Base-by-base conservation (phyloP, 1,140 invertebrate genomes). In the Cotesia glomerata region DNA sequence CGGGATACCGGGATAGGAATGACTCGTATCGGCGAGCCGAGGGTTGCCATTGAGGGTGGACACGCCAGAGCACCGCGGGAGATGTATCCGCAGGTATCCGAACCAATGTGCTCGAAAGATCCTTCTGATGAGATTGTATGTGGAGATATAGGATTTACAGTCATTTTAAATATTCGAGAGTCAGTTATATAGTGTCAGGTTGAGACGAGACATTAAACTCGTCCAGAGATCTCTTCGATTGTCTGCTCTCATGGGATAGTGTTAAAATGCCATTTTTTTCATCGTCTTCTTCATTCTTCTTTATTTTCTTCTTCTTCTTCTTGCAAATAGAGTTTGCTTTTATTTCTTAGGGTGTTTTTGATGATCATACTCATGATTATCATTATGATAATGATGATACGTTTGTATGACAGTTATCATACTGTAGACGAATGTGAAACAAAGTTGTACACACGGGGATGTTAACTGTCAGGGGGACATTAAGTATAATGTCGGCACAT, bases 231-330 rank as follows among this genome's bases (percentile, higher is more conserved):
- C 58, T 54, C 32, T 58, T 45, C n/a, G 5, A 16, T 71, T 49
- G 52, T 56, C 39, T 45, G 11, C 45, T 63, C 59, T 59, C 39
- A 32, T 68, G 11, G 32, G 45, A 62, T 68, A 45, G 67, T 70
- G 72, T 74, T 74, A 74, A 74, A 74, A 14, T 66, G 73, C 62
- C 35, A 74, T 74, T 70, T 70, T 70, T 74, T 62, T 61, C 61
- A 4, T 45, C 61, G 13, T 34, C 34, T 5, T 39, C n/a, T 58
- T 18, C 34, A 36, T 51, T 13, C 49, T 9, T 64, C 18, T 34
- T n/a, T n/a, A n/a, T n/a, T n/a, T n/a, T 14, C 35, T 26, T 26
- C 26, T 26, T 26, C 26, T 26, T 26, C 3, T 26, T 3, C 26
- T 26, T 26, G 26, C 26, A 3, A 26, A 26, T 26, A 26, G 26